Evolutionary conservation across 2,113 vertebrate genomes (phyloP).

Genomic region (Nanorana parkeri): DNA sequence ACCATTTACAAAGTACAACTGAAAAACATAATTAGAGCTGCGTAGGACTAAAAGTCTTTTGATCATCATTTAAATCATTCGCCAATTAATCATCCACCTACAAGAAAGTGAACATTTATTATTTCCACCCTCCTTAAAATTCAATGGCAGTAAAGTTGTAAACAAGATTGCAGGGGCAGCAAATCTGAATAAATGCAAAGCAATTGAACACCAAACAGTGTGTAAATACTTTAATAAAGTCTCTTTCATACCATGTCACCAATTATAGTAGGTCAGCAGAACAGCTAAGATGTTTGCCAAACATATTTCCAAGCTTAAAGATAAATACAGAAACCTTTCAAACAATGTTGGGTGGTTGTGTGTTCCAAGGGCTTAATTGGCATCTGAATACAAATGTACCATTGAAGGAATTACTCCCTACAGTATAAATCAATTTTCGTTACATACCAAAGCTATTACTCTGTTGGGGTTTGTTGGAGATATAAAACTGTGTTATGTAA

Average conservation of each 20-base stretch:
- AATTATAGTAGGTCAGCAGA: conserved; percentile 54
- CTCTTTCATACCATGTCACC: conserved; percentile 43
- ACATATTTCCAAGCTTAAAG: conserved; percentile 50
- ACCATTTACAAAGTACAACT: conserved; percentile 1
- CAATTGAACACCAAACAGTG: conserved; percentile 4
- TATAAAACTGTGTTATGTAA: conserved; percentile 60
- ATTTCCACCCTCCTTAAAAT: conserved; percentile 37
- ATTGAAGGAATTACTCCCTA: conserved; percentile 55
- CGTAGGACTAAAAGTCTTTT: conserved; percentile 49
- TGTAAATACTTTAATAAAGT: conserved; percentile 50
- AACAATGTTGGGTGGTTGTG: conserved; percentile 53
- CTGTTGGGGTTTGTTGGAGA: conserved; percentile 59
- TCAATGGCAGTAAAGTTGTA: conserved; percentile 33
- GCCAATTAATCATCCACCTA: conserved; percentile 61
- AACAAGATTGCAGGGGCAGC: conserved; percentile 46
- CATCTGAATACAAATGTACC: conserved; percentile 49
- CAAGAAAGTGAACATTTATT: conserved; percentile 30
- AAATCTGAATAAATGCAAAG: conserved; percentile 9
- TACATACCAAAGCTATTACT: conserved; percentile 45
- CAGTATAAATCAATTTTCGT: conserved; percentile 37
- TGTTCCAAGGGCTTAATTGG: conserved; percentile 57
- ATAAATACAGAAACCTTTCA: conserved; percentile 55
- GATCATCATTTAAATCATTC: conserved; percentile 50
- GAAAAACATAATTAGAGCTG: conserved; percentile 51
- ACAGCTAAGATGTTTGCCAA: conserved; percentile 60